phyloP scores from a whole-genome alignment of 1,140 invertebrate species.

The Drosophila willistoni region DNA sequence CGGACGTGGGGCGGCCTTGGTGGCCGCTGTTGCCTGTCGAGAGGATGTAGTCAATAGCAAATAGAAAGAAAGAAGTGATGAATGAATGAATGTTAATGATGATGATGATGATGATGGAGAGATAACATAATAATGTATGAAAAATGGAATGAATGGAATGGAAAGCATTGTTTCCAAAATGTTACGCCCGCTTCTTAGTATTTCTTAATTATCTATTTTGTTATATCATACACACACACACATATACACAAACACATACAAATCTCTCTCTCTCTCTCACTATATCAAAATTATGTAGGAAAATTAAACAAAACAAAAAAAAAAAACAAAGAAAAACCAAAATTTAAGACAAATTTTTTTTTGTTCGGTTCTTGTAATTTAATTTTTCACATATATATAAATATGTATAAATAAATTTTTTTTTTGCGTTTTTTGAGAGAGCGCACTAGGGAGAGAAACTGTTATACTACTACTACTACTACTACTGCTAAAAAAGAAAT shows the following conservation, averaged over 20 bases:
- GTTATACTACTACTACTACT: constrained; percentile 71
- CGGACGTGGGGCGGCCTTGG: constrained; percentile 97
- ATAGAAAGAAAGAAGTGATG: constrained; percentile 28
- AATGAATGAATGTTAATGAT: background rate
- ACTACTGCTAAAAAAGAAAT: constrained; percentile 38
- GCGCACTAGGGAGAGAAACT: constrained; percentile 40
- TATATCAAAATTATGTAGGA: constrained; percentile 11
- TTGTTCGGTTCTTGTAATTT: constrained; percentile 9
- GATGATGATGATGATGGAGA: background rate
- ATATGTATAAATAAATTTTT: background rate
- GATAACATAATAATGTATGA: background rate
- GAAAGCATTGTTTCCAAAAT: background rate
- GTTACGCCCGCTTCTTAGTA: constrained; percentile 9
- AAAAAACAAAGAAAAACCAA: constrained; percentile 5
- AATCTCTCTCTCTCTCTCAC: background rate
- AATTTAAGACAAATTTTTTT: constrained; percentile 2
- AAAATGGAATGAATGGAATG: constrained; percentile 4
- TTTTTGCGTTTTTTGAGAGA: constrained; percentile 6
- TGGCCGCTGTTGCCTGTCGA: constrained; percentile 94
- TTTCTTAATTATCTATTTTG: constrained; percentile 13
- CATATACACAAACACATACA: too few species aligned
- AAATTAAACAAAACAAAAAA: constrained; percentile 10
- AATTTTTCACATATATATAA: background rate
- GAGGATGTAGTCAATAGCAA: constrained; percentile 71
- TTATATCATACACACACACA: background rate